Evolutionary conservation across 2,888 invertebrate species (phyloP), one percentile per base, ranked within the genome.

Genomic region (Carterocephalus palaemon): DNA sequence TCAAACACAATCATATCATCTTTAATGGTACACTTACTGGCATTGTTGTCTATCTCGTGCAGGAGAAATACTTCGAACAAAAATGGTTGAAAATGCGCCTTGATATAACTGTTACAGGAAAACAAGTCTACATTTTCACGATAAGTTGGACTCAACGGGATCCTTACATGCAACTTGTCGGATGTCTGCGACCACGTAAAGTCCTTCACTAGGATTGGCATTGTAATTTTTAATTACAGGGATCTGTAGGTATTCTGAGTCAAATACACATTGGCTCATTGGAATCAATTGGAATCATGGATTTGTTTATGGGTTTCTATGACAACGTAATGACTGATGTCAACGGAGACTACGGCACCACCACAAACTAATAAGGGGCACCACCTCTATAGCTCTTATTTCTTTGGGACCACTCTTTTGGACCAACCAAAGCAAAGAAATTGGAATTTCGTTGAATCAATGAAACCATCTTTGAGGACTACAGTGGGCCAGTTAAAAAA

Each of bases 151-250:
- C 88, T 90, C 36, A 93, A 64, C 3, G 93, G 92, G 16, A 94
- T 89, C 53, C 88, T 87, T 42, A 95, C 87, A 48, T 89, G 88
- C 4, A 95, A 62, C 22, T 74, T 75, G 23, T 83, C 82, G 7
- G 84, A 76, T 1, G 91, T 91, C 83, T 95, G 93, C 23, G 89
- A 90, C 95, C 95, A 95, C 22, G 88, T 89, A 62, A 88, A 92
- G 79, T 94, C 91, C 79, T 92, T 92, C 1, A 95, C 86, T 54
- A 93, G 56, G 54, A 93, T 89, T n/a, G 93, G 92, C 93, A 93
- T 93, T 49, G 9, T 29, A 29, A 3, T 23, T 7, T 15, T 2
- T 8, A 3, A 7, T 26, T 10, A 5, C n/a, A n/a, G n/a, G n/a
- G n/a, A n/a, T n/a, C n/a, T n/a, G n/a, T n/a, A n/a, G n/a, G n/a